A percentile compares a stretch with the other conserved stretches of the same genome.
These are phyloP conservation scores for Cosmia trapezina DNA, from an alignment of 2,888 invertebrate genomes.

Conservation along the genomic window DNA sequence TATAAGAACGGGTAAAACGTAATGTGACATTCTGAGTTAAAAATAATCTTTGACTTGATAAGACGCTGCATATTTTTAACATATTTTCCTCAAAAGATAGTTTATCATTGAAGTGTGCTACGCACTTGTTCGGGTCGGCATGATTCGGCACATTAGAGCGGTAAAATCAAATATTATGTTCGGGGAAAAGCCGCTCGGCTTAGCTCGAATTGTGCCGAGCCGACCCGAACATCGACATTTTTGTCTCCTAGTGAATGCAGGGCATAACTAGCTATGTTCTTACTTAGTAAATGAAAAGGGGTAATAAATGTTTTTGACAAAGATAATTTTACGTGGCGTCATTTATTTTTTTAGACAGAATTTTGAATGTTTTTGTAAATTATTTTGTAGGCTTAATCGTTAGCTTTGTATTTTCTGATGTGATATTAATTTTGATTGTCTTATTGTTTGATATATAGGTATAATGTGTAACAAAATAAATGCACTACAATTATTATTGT, in stretches of 20 bases:
- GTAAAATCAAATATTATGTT: neutral
- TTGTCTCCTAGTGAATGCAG: neutral
- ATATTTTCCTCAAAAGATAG: neutral
- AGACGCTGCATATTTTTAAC: neutral
- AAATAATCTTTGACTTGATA: neutral
- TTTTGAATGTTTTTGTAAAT: conserved; percentile 58
- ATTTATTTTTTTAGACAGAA: conserved; percentile 41
- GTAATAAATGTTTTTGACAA: conserved; percentile 3
- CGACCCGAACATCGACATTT: neutral
- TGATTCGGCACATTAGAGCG: neutral
- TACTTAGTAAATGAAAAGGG: neutral
- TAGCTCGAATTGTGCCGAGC: neutral
- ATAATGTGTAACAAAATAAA: conserved; percentile 59
- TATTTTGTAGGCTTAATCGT: conserved; percentile 64
- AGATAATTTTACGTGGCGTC: conserved; percentile 6
- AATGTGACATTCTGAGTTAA: neutral
- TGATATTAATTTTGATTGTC: conserved; percentile 76
- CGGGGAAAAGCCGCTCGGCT: neutral
- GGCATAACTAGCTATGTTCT: neutral
- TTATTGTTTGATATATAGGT: conserved; percentile 60
- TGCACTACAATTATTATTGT: conserved; percentile 33
- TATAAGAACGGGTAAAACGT: conserved; percentile 2
- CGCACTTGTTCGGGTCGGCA: neutral
- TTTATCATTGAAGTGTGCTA: neutral
- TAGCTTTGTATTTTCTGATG: conserved; percentile 72